Base-by-base conservation (phyloP, 2,888 invertebrate genomes). In the Ophioninae sp. region DNA sequence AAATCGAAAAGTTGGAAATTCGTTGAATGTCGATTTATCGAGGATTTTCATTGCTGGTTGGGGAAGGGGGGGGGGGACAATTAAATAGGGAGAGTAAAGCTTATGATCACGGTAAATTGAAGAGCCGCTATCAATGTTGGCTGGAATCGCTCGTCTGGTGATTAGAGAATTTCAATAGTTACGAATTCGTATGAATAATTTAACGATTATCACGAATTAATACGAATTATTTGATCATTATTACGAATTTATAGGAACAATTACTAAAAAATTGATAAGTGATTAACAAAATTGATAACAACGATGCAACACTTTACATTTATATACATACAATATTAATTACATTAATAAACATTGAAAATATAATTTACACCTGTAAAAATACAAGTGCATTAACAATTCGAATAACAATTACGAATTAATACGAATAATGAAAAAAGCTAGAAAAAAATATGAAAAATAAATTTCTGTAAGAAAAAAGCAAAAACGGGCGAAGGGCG, bases 401-500 rank as follows among this genome's bases (percentile, higher is more conserved):
- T 50, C 13, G 2, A 50, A 50, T 50, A 17, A 50, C 17, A 17
- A 50, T 50, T 50, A 50, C 50, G 0, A 50, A 50, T 50, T 17
- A 2, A 13, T 50, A 50, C 3, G 17, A 50, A 50, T 50, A 2
- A 50, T 50, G 1, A 50, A 50, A 41, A 13, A 23, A 44, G 59
- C 5, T 21, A 39, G 7, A 57, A 75, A 50, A 13, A 41, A 65
- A 70, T 21, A 37, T 21, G 23, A 17, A 13, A 69, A 7, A 69
- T 44, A 75, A 75, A 64, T 69, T 56, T 20, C n/a, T 37, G 37
- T 41, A 74, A 56, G 67, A 82, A 69, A 76, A 59, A 84, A 76
- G 39, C 44, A 44, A 37, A 17, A 13, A 17, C n/a, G 21, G 50
- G 17, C 0, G 17, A 17, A 50, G 17, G 44, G 17, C 13, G 5